phyloP scores from a whole-genome alignment of 2,888 invertebrate genomes.

The Thecocarcelia acutangulata region DNA sequence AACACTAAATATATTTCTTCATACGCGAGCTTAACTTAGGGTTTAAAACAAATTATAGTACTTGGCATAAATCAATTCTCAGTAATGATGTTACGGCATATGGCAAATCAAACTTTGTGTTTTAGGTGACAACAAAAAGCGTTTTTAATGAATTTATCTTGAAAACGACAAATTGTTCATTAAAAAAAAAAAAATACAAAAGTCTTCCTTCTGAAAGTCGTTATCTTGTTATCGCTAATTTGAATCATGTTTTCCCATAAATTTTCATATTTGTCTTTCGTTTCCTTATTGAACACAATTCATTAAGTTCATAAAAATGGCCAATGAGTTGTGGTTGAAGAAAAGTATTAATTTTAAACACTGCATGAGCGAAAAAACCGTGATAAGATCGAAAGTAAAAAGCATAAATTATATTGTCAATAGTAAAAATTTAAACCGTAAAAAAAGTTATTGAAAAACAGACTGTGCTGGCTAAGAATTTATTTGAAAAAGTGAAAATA shows the following conservation, averaged over 20 bases:
- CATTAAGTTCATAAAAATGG: conserved; percentile 24
- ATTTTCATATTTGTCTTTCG: conserved; percentile 22
- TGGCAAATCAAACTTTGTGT: conserved; percentile 14
- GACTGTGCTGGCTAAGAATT: too few relatives aligned
- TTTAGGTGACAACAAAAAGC: conserved; percentile 7
- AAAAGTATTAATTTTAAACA: conserved; percentile 7
- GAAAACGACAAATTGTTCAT: conserved; percentile 14
- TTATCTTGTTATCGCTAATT: conserved; percentile 49
- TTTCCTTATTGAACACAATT: conserved; percentile 29
- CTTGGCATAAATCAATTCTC: neutral
- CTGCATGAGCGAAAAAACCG: conserved; percentile 36
- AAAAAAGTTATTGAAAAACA: neutral
- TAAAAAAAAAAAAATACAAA: neutral
- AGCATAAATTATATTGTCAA: conserved; percentile 43
- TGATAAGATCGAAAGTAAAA: conserved; percentile 28
- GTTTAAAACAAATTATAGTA: neutral
- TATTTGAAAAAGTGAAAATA: too few relatives aligned
- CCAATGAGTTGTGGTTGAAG: neutral
- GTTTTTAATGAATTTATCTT: conserved; percentile 25
- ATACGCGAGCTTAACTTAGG: neutral
- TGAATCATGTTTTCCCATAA: conserved; percentile 48
- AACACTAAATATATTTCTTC: neutral
- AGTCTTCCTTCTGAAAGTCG: conserved; percentile 8
- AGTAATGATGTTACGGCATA: neutral
- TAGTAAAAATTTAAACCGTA: conserved; percentile 13